These are phyloP conservation scores for Idaea dimidiata DNA, from an alignment of 2,888 invertebrate genomes.

Conservation along the genomic window DNA sequence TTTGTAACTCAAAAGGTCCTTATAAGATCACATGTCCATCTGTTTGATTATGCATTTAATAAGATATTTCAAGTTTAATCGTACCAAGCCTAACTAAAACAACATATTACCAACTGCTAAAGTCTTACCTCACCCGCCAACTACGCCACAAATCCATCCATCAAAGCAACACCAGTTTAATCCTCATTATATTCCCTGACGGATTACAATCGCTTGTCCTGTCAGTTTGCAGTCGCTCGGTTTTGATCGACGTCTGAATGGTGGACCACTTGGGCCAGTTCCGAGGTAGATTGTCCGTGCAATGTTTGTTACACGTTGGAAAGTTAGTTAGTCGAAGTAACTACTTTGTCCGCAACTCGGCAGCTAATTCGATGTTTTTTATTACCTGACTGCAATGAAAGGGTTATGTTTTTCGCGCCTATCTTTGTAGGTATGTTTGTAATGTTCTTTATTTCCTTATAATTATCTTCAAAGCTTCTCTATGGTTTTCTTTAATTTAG, in stretches of 20 bases:
- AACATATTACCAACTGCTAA: background rate
- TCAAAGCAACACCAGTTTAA: constrained; percentile 39
- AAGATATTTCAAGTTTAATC: background rate
- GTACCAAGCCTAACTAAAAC: background rate
- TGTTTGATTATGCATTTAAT: no score
- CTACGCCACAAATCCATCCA: constrained; percentile 14
- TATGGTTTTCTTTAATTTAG: no score
- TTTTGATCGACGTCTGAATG: constrained; percentile 62
- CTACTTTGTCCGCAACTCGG: no score
- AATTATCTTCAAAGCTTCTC: no score
- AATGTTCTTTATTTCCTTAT: no score
- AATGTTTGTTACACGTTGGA: background rate
- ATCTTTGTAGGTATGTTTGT: no score
- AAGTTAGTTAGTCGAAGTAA: no score
- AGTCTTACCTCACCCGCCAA: background rate
- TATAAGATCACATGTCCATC: no score
- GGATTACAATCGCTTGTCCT: constrained; percentile 39
- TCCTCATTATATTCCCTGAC: constrained; percentile 36
- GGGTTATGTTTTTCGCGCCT: no score
- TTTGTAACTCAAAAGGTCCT: no score
- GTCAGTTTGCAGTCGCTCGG: constrained; percentile 33
- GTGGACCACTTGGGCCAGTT: constrained; percentile 28
- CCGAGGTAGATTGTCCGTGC: constrained; percentile 6
- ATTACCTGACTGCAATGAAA: no score
- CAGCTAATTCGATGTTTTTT: no score